phyloP scores from a whole-genome alignment of 2,113 vertebrate species.

The Aphyosemion australe region DNA sequence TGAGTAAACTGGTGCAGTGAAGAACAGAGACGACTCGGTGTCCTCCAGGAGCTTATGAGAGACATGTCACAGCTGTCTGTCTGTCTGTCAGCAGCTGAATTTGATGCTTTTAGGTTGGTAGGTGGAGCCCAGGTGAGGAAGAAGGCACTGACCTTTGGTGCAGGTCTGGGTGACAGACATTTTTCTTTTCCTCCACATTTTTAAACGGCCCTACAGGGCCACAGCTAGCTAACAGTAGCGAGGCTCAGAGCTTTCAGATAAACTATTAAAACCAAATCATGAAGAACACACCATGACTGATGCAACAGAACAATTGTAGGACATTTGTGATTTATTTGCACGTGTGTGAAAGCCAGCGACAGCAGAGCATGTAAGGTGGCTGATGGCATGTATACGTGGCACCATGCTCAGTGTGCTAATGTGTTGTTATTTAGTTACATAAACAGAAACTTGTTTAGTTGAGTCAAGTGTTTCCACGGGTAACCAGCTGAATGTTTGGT shows the following conservation, averaged over 20 bases:
- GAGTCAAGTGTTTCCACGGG: not conserved
- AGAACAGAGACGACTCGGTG: not conserved
- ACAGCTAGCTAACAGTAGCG: not conserved
- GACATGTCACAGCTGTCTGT: not conserved
- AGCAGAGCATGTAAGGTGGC: not conserved
- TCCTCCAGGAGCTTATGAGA: not conserved
- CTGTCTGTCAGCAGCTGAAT: not conserved
- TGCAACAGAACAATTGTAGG: not conserved
- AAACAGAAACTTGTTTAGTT: not conserved
- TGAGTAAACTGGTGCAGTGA: slow-evolving; percentile 60
- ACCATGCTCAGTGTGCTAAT: not conserved
- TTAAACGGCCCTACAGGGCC: too few relatives aligned
- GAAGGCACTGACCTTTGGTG: not conserved
- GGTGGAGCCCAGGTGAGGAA: not conserved
- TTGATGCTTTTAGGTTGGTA: not conserved
- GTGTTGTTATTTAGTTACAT: too few relatives aligned
- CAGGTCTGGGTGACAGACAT: not conserved
- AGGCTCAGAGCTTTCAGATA: not conserved
- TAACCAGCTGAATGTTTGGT: too few relatives aligned
- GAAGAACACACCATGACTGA: slow-evolving; percentile 9
- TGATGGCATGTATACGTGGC: not conserved
- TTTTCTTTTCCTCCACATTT: not conserved
- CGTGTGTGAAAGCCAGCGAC: not conserved
- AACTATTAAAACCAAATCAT: not conserved
- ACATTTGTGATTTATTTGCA: too few relatives aligned